phyloP scores from a whole-genome alignment of 2,113 vertebrate species.

The Hiodon tergisus region DNA sequence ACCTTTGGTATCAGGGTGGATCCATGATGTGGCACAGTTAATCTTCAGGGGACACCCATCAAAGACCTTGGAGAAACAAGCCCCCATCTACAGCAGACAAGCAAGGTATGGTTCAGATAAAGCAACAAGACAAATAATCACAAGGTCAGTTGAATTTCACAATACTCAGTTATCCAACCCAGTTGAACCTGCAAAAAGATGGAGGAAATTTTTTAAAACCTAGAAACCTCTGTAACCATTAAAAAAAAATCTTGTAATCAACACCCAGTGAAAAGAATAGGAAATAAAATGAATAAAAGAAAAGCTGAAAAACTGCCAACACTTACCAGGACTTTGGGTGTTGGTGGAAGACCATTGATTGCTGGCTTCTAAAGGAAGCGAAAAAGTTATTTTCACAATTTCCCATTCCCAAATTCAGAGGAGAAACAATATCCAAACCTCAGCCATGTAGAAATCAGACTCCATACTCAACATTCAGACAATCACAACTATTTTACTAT shows the following conservation, averaged over 20 bases:
- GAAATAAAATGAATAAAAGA: slow-evolving; percentile 26
- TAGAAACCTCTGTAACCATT: neutral
- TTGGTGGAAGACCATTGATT: slow-evolving; percentile 94
- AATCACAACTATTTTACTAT: neutral
- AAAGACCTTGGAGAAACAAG: slow-evolving; percentile 98
- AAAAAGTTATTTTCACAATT: neutral
- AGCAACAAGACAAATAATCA: neutral
- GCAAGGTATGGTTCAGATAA: slow-evolving; percentile 26
- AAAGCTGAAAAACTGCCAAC: slow-evolving; percentile 12
- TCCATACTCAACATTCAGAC: neutral
- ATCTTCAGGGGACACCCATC: slow-evolving; percentile 97
- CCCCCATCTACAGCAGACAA: slow-evolving; percentile 81
- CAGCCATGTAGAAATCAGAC: neutral
- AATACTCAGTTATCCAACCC: neutral
- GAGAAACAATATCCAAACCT: neutral
- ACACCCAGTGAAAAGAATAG: slow-evolving; percentile 6
- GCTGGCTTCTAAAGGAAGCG: slow-evolving; percentile 75
- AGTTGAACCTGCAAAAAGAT: neutral
- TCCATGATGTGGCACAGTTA: slow-evolving; percentile 98
- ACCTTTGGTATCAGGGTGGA: slow-evolving; percentile 98
- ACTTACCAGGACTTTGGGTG: slow-evolving; percentile 97
- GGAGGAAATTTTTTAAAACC: neutral
- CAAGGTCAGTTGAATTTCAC: neutral
- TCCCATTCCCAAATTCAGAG: neutral
- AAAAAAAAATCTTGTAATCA: neutral